Percentiles rank a stretch among this genome's conserved stretches.
phyloP scores from a whole-genome alignment of 1,140 invertebrate species.

The Chelonus insularis region DNA sequence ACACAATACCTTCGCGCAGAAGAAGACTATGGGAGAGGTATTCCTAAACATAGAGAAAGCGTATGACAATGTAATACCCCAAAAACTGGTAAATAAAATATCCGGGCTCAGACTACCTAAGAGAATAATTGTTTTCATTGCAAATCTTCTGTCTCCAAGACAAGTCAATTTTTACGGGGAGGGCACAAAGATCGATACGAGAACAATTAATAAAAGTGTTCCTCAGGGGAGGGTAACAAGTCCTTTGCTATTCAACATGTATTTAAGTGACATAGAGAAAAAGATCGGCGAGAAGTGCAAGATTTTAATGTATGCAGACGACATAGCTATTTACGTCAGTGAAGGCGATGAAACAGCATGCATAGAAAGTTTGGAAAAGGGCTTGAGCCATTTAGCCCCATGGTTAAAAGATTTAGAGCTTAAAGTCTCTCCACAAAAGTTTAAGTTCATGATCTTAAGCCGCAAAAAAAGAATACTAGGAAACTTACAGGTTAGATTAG shows the following conservation, averaged over 20 bases:
- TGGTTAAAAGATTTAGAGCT: neutral
- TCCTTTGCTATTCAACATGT: neutral
- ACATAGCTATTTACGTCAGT: neutral
- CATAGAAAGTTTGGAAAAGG: neutral
- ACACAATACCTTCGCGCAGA: too few relatives aligned
- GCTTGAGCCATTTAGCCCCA: neutral
- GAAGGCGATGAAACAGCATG: neutral
- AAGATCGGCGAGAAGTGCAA: neutral
- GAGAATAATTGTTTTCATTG: too few relatives aligned
- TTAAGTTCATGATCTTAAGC: slow-evolving; percentile 21
- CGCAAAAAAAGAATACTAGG: neutral
- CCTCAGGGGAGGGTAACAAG: neutral
- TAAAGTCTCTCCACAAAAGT: neutral
- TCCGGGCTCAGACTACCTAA: too few relatives aligned
- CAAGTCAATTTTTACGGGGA: neutral
- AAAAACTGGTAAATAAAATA: too few relatives aligned
- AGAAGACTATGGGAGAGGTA: too few relatives aligned
- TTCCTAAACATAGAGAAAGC: too few relatives aligned
- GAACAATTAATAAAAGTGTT: neutral
- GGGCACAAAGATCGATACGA: neutral
- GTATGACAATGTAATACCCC: too few relatives aligned
- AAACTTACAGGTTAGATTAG: slow-evolving; percentile 9
- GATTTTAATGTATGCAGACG: neutral
- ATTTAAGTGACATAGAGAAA: neutral
- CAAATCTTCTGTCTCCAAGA: too few relatives aligned